These are phyloP conservation scores for Drosophila nr. perissopoda DNA, from an alignment of 2,888 invertebrate genomes.

Conservation along the genomic window DNA sequence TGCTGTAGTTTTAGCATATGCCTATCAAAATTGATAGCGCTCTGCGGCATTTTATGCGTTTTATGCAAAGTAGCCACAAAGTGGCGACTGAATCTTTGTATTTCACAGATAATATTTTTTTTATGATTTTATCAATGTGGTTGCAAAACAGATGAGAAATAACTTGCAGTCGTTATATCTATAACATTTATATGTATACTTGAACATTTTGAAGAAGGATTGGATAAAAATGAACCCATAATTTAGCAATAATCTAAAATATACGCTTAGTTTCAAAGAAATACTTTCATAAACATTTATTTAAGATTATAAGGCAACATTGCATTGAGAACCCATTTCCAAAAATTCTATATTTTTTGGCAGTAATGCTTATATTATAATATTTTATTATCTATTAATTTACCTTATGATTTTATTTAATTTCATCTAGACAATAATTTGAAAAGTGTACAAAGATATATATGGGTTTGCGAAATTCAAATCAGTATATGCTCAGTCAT, in stretches of 20 bases:
- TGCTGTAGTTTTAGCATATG: constrained; percentile 51
- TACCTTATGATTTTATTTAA: not conserved
- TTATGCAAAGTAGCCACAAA: constrained; percentile 45
- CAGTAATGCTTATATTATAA: not conserved
- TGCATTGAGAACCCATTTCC: not conserved
- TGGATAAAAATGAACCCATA: no score
- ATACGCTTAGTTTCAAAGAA: not conserved
- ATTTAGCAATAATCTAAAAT: not conserved
- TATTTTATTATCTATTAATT: not conserved
- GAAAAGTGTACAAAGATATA: not conserved
- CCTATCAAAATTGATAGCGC: constrained; percentile 68
- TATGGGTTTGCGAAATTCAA: not conserved
- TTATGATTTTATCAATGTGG: constrained; percentile 38
- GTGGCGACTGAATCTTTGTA: constrained; percentile 7
- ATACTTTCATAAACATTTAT: not conserved
- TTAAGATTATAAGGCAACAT: not conserved
- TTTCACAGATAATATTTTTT: constrained; percentile 31
- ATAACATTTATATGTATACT: not conserved
- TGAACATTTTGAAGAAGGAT: not conserved
- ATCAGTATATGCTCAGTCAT: no score
- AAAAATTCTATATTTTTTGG: not conserved
- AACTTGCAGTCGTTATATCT: not conserved
- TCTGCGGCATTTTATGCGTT: constrained; percentile 43
- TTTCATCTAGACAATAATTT: not conserved
- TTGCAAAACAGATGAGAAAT: constrained; percentile 5